Evolutionary conservation across 2,113 vertebrate genomes (phyloP), one percentile per base, ranked within the genome.

Genomic region (Grammomys surdaster): DNA sequence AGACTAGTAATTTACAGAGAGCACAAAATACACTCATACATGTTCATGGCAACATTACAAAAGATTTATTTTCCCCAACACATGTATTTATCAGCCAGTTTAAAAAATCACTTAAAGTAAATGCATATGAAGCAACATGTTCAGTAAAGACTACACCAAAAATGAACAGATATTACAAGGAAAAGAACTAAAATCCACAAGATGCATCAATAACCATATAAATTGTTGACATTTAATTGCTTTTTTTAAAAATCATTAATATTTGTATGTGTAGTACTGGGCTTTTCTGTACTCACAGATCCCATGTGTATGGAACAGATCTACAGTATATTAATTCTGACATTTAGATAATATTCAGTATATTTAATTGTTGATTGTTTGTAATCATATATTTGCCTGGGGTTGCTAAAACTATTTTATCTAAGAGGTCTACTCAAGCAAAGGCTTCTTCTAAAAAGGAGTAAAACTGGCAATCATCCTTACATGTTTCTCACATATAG

Each of bases 141-240:
- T 86, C 7, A 73, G 22, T 78, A 0, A 19, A 84, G 22, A 65
- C 56, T 1, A 80, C 51, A 88, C 87, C 19, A 76, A 92, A 88
- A 91, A 77, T 56, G 3, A 48, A 84, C 16, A 78, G 7, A 63
- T 63, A 9, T 90, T 85, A 60, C 90, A 95, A 90, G 67, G 3
- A 91, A 76, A 82, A 89, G 40, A 11, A n/a, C 56, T 63, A 92
- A 95, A 96, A 82, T 77, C 40, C 17, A 31, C 2, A 60, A 77
- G 9, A 10, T 87, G 46, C 70, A 89, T 86, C 54, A 92, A 69
- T 9, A 95, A 86, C 0, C 5, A 36, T 22, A 82, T 22, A 88
- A 92, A 90, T 13, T 31, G 54, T 1, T 9, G 86, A 78, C 7
- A 85, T 84, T 80, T 92, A 46, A 7, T 72, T 24, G 36, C 48